Evolutionary conservation across 2,888 invertebrate species (phyloP).

Genomic region (Tenthredo mesomela): DNA sequence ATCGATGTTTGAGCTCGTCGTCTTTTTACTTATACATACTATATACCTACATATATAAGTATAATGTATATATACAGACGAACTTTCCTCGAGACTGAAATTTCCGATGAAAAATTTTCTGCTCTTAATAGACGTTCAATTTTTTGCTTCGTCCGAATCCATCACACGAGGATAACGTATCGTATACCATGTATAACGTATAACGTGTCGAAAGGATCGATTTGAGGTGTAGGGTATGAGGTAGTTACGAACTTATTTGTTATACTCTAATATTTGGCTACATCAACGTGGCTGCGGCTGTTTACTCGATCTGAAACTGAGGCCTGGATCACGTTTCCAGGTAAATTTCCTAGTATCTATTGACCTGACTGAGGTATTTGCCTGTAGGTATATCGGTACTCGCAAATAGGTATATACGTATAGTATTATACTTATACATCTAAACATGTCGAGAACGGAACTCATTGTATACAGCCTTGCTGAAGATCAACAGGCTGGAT

Average conservation of each 20-base stretch:
- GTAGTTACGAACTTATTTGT: constrained; percentile 6
- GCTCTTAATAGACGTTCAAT: background rate
- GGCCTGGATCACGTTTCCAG: background rate
- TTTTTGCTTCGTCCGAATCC: background rate
- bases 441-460: background rate
- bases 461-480: background rate
- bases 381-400: background rate
- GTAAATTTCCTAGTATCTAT: constrained; percentile 23
- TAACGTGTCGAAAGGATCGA: background rate
- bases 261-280: constrained; percentile 29
- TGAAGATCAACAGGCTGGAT: constrained; percentile 40
- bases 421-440: no score
- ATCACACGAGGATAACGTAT: background rate
- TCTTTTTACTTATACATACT: background rate
- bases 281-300: constrained; percentile 3
- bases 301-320: constrained; percentile 7
- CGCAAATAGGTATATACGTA: background rate
- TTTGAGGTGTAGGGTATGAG: background rate
- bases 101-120: background rate
- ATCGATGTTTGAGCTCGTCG: constrained; percentile 30
- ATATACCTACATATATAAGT: no score
- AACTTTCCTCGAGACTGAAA: constrained; percentile 1
- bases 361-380: constrained; percentile 3
- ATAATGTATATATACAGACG: background rate
- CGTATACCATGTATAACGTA: background rate